Evolutionary conservation across 2,797 vertebrate species (phyloP).

Genomic region (Antennarius maculatus): DNA sequence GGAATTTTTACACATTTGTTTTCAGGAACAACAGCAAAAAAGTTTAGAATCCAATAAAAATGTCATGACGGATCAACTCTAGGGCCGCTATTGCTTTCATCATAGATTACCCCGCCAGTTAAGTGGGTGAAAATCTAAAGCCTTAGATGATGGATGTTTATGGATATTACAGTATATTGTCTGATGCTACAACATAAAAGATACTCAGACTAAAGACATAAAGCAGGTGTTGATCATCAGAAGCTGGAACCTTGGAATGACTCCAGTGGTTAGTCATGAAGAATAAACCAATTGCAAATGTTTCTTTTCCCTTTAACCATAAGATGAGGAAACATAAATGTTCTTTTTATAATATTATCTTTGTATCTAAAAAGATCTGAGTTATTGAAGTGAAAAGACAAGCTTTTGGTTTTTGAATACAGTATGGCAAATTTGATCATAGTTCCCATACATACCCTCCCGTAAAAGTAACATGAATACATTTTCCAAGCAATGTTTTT

Average conservation of each 20-base stretch:
- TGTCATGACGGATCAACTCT: not conserved
- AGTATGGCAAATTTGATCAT: not conserved
- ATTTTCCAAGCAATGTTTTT: conserved; percentile 24
- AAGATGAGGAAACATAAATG: not conserved
- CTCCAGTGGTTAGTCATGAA: no score
- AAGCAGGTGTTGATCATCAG: not conserved
- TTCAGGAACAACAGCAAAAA: not conserved
- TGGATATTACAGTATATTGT: no score
- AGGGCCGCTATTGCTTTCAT: not conserved
- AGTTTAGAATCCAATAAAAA: not conserved
- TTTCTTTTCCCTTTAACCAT: no score
- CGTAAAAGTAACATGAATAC: conserved; percentile 15
- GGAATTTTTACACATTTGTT: not conserved
- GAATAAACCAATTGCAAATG: no score
- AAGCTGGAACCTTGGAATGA: no score
- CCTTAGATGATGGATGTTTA: no score
- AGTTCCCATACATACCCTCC: not conserved
- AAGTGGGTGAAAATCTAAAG: not conserved
- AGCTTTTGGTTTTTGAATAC: not conserved
- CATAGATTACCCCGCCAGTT: not conserved
- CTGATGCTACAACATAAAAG: not conserved
- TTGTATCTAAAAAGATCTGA: not conserved
- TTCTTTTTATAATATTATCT: not conserved
- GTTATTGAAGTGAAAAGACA: not conserved
- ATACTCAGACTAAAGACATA: not conserved